phyloP scores from a whole-genome alignment of 2,113 vertebrate species.

The Oreochromis tanganicae region DNA sequence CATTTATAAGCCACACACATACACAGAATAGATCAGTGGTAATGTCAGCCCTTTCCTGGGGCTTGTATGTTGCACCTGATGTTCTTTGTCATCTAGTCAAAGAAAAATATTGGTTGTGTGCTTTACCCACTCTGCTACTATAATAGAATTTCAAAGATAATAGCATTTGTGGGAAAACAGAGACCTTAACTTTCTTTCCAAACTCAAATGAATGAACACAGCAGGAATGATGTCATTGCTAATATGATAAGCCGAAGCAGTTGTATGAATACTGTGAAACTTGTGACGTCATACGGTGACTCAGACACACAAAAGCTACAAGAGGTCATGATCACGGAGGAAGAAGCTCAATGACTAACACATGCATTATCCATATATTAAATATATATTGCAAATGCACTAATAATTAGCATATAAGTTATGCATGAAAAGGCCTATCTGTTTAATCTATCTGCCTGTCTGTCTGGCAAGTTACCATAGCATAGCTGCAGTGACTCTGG shows the following conservation, averaged over 20 bases:
- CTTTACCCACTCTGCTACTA: neutral
- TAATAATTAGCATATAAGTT: neutral
- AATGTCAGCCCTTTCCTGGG: neutral
- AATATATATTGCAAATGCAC: neutral
- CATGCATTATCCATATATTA: neutral
- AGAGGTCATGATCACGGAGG: neutral
- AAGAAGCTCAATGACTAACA: neutral
- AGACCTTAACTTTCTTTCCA: conserved; percentile 14
- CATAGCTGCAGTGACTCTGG: neutral
- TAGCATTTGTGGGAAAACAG: conserved; percentile 36
- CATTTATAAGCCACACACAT: conserved; percentile 19
- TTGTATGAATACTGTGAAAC: neutral
- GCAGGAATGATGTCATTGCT: conserved; percentile 35
- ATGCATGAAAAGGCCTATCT: neutral
- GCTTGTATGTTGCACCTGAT: neutral
- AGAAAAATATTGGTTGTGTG: conserved; percentile 19
- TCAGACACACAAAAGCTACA: neutral
- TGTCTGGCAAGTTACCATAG: neutral
- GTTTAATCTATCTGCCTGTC: neutral
- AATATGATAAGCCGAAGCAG: conserved; percentile 23
- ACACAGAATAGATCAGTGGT: neutral
- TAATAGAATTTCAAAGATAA: conserved; percentile 47
- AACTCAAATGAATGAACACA: conserved; percentile 22
- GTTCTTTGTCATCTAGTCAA: conserved; percentile 25
- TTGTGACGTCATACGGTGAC: conserved; percentile 6